Evolutionary conservation across 2,797 vertebrate species (phyloP).

Genomic region (Aeoliscus strigatus): DNA sequence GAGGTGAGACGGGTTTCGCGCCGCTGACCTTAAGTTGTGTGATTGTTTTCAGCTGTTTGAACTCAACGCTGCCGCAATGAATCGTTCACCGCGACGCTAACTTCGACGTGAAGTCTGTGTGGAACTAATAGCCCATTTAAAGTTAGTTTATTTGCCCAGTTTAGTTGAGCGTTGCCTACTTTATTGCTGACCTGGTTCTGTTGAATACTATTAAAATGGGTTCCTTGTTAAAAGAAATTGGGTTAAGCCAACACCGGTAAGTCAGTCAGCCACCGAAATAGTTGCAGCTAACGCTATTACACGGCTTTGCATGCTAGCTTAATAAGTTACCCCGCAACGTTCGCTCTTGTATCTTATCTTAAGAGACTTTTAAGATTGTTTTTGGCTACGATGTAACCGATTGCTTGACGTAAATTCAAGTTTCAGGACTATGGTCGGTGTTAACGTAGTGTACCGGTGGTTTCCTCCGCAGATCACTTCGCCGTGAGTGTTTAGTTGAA

Average conservation of each 20-base stretch:
- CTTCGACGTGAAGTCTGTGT: conserved; percentile 3
- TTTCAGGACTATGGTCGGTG: background rate
- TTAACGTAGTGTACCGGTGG: conserved; percentile 14
- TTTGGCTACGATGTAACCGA: no score
- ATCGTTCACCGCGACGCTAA: conserved; percentile 26
- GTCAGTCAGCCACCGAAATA: conserved; percentile 7
- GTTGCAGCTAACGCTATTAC: background rate
- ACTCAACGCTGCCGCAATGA: conserved; percentile 56
- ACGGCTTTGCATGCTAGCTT: conserved; percentile 1
- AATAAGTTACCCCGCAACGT: background rate
- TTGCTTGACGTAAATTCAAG: no score
- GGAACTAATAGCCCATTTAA: conserved; percentile 17
- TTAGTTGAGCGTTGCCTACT: background rate
- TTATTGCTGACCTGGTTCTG: background rate
- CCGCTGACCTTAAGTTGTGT: conserved; percentile 15
- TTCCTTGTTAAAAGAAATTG: background rate
- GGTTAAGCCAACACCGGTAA: conserved; percentile 16
- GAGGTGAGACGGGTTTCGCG: conserved; percentile 55
- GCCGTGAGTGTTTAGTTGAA: conserved; percentile 47
- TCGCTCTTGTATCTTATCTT: background rate
- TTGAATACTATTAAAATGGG: background rate
- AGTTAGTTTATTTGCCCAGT: conserved; percentile 19
- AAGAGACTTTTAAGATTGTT: no score
- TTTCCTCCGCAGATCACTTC: conserved; percentile 44
- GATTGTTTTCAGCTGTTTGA: conserved; percentile 21